These are phyloP conservation scores for Tanypteryx hageni DNA, from an alignment of 2,888 invertebrate species.

Conservation along the genomic window DNA sequence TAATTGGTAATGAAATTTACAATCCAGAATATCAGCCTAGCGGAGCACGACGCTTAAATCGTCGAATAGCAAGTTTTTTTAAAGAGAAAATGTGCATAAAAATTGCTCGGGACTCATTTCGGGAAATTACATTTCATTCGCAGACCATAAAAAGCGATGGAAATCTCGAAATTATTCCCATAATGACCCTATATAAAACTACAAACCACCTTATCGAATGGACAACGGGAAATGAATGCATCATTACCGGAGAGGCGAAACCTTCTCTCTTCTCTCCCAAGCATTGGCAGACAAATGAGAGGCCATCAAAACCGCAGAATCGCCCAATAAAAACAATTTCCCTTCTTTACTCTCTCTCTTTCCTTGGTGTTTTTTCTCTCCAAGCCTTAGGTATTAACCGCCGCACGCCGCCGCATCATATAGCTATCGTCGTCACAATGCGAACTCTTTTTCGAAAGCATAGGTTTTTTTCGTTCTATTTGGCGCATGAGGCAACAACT, in stretches of 20 bases:
- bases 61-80: background rate
- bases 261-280: too few species aligned
- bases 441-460: too few species aligned
- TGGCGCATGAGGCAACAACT: too few species aligned
- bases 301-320: too few species aligned
- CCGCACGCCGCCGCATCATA: too few species aligned
- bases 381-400: too few species aligned
- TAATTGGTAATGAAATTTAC: background rate
- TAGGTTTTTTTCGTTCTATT: background rate
- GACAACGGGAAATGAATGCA: background rate
- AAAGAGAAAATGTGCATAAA: background rate
- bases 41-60: background rate
- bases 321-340: too few species aligned
- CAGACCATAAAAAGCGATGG: background rate
- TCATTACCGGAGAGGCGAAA: too few species aligned
- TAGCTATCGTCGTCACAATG: too few species aligned
- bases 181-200: background rate
- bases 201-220: background rate
- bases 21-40: background rate
- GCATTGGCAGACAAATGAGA: too few species aligned
- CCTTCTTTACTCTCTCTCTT: too few species aligned
- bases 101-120: background rate
- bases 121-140: background rate
- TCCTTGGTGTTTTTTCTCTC: too few species aligned
- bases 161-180: background rate